Conservation (phyloP, 2,113 vertebrate genomes). For the Centropus bengalensis region DNA sequence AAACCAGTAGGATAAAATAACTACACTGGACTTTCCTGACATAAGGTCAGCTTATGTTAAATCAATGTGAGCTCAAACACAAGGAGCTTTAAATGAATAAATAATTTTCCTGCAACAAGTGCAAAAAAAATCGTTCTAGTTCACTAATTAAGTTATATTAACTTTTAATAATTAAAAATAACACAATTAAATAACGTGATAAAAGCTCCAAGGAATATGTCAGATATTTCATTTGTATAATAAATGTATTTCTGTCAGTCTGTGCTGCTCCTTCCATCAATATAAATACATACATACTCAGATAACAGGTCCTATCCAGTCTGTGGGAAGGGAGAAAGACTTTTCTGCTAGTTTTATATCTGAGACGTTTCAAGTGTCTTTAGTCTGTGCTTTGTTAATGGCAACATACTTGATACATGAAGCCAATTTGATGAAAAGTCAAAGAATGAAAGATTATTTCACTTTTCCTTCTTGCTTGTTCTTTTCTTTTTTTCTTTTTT, state of each 20-base stretch:
- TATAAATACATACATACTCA: neutral
- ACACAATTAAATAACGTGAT: neutral
- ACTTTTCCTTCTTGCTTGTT: neutral
- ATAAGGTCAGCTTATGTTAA: neutral
- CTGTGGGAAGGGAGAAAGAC: neutral
- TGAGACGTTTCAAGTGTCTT: neutral
- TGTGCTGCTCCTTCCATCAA: neutral
- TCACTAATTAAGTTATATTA: neutral
- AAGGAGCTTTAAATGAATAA: neutral
- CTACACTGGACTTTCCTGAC: neutral
- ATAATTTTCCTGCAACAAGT: neutral
- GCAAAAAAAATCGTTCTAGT: neutral
- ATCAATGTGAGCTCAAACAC: neutral
- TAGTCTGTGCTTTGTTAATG: neutral
- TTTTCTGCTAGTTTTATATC: neutral
- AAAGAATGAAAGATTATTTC: neutral
- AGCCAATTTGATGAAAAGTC: neutral
- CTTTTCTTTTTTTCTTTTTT: no score
- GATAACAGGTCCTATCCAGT: neutral
- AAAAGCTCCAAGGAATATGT: neutral
- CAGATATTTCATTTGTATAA: neutral
- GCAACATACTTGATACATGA: neutral
- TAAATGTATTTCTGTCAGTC: neutral
- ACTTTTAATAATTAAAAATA: neutral
- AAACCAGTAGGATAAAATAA: neutral